Base-by-base conservation (phyloP, 2,888 invertebrate species). In the Amphipoea oculea region DNA sequence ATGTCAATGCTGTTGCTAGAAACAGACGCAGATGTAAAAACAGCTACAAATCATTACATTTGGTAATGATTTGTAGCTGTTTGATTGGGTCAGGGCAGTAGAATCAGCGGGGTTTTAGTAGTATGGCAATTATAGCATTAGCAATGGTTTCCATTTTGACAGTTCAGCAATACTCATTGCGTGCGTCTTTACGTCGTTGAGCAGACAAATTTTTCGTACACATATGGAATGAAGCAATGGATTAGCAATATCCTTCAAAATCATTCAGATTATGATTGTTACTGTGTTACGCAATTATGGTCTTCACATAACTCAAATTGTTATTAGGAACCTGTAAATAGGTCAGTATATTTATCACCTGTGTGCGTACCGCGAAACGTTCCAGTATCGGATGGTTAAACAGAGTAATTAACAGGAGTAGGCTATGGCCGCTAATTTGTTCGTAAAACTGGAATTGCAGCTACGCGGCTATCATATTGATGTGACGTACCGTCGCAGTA, bases 1-100 rank as follows among this genome's bases (percentile, higher is more conserved):
- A 88, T 84, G 83, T 88, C 86, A 88, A 83, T 83, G 80, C 72
- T 71, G 80, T 77, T 79, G 84, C 45, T 85, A 54, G 79, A 80
- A 82, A 75, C 83, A 71, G 62, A 73, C 20, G 54, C 75, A 82
- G 80, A 79, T 84, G 76, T 79, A 82, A 79, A 73, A 80, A 80
- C 78, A 82, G 73, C 76, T 71, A 75, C 68, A 82, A 87, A 89
- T 86, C 69, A 79, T 76, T 65, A 51, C 29, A 29, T 29, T 29
- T 29, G 29, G 0, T 29, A 29, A 29, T 29, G 20, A 69, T 51
- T 63, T 81, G 54, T 69, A 60, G 48, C 54, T 63, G 67, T 29
- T 29, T 29, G 66, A 76, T 48, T 69, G 4, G 42, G 36, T 29
- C 62, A 29, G 17, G 54, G 14, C 54, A 40, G 2, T 45, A 29